Conservation (phyloP, 2,888 invertebrate genomes). For the Congeria kusceri region DNA sequence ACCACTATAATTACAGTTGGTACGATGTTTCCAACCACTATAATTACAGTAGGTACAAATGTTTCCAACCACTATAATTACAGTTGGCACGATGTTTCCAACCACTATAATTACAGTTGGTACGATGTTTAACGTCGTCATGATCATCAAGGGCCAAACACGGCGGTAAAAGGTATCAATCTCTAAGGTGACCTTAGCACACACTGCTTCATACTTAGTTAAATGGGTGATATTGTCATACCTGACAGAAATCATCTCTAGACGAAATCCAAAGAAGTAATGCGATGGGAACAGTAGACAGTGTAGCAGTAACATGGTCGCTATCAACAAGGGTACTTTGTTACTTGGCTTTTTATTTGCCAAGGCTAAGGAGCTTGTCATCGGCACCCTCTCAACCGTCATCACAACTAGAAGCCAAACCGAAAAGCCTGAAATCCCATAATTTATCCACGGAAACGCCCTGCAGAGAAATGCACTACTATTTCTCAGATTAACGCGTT, state of each 20-base stretch:
- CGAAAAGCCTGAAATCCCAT: neutral
- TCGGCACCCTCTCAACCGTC: neutral
- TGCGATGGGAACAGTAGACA: neutral
- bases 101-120: no score
- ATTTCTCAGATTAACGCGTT: neutral
- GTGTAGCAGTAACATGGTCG: neutral
- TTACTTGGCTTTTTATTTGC: neutral
- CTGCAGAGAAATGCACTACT: neutral
- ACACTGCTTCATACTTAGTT: neutral
- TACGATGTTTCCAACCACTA: no score
- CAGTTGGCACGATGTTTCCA: neutral
- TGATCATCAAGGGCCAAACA: neutral
- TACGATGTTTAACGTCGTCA: neutral
- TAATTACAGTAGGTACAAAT: no score
- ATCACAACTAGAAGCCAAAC: conserved; percentile 2
- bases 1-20: no score
- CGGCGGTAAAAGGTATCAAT: neutral
- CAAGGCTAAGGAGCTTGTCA: neutral
- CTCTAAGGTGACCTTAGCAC: neutral
- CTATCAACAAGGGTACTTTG: neutral
- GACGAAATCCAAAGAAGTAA: neutral
- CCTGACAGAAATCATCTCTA: no score
- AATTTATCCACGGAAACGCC: neutral
- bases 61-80: no score
- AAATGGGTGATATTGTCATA: neutral